Percentiles rank a stretch among this genome's conserved stretches.
phyloP scores from a whole-genome alignment of 92 coral and sea anemone genomes.

The Blastomussa wellsi region DNA sequence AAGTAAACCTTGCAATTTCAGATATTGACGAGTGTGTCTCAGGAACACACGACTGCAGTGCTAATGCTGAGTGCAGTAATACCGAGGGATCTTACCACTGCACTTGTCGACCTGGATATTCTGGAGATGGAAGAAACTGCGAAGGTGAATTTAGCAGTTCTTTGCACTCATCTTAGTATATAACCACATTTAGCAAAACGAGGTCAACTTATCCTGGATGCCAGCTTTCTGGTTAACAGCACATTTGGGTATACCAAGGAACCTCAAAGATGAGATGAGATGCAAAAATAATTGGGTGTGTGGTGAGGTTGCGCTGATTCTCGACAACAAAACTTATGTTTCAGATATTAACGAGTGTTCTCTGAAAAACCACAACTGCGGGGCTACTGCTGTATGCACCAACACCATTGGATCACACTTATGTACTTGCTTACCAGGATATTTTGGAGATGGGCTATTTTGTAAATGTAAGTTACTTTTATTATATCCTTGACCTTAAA shows the following conservation, averaged over 20 bases:
- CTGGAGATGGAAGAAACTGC: background rate
- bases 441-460: background rate
- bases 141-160: background rate
- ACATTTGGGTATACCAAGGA: too few relatives aligned
- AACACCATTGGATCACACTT: background rate
- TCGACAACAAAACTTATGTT: background rate
- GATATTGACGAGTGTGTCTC: background rate
- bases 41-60: background rate
- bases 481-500: background rate
- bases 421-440: background rate
- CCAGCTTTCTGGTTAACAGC: too few relatives aligned
- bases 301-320: too few relatives aligned
- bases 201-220: too few relatives aligned
- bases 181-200: too few relatives aligned
- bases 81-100: background rate
- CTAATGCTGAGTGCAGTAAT: background rate
- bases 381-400: background rate
- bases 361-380: background rate
- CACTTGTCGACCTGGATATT: background rate
- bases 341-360: conserved; percentile 1
- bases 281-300: too few relatives aligned
- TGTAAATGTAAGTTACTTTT: background rate
- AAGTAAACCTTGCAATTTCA: too few relatives aligned
- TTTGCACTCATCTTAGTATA: too few relatives aligned
- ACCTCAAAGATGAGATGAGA: too few relatives aligned